Percentiles rank a stretch among this genome's conserved stretches.
Evolutionary conservation across 2,113 vertebrate species (phyloP).

Genomic region (Edolisoma coerulescens): DNA sequence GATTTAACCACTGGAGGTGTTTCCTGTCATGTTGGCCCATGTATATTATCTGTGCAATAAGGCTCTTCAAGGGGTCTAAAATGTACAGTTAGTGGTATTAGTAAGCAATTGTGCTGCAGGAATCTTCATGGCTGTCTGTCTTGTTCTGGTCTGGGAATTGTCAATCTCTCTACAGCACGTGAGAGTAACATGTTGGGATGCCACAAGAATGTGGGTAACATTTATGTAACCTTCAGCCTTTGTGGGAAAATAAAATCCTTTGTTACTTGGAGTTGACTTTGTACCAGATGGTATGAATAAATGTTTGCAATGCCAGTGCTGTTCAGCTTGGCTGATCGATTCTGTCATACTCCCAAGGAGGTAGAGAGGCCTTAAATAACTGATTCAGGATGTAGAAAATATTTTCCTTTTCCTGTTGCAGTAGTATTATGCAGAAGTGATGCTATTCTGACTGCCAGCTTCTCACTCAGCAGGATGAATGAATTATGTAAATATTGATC

Average conservation of each 20-base stretch:
- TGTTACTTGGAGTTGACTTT: slow-evolving; percentile 62
- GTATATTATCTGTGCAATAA: not conserved
- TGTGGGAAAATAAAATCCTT: slow-evolving; percentile 68
- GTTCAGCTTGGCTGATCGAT: slow-evolving; percentile 51
- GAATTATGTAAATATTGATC: slow-evolving; percentile 28
- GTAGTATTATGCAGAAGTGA: not conserved
- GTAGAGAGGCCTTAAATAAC: slow-evolving; percentile 46
- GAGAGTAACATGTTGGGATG: slow-evolving; percentile 39
- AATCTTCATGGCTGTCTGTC: not conserved
- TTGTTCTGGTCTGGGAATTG: slow-evolving; percentile 25
- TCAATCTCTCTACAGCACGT: slow-evolving; percentile 16
- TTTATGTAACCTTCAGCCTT: slow-evolving; percentile 44
- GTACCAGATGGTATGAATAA: slow-evolving; percentile 67
- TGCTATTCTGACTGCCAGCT: not conserved
- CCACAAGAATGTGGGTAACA: slow-evolving; percentile 43
- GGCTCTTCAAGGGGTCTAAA: slow-evolving; percentile 13
- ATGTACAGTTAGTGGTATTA: not conserved
- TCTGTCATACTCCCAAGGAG: slow-evolving; percentile 60
- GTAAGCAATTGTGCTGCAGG: slow-evolving; percentile 14
- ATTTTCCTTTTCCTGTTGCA: slow-evolving; percentile 52
- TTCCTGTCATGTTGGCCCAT: not conserved
- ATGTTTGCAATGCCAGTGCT: slow-evolving; percentile 55
- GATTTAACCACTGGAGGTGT: slow-evolving; percentile 31
- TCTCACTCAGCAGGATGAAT: not conserved
- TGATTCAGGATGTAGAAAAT: slow-evolving; percentile 58